Base-by-base conservation (phyloP, 2,113 vertebrate species). In the Halichoerus grypus region DNA sequence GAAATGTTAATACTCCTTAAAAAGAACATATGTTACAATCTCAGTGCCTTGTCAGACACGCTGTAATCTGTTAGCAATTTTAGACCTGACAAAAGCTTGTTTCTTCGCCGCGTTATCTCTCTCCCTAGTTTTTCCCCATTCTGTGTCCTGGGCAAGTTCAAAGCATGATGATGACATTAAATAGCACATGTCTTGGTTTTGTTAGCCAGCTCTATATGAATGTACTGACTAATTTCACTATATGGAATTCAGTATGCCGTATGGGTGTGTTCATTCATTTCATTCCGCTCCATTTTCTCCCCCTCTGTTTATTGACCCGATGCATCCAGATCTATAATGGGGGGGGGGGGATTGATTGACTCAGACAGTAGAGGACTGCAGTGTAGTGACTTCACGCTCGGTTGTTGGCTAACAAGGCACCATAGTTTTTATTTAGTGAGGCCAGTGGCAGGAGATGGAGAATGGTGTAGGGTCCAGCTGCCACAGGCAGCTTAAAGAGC, bases 391-490 rank as follows among this genome's bases (percentile, higher is more conserved):
- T 99, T 99, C 98, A 99, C 1, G 98, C 98, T 99, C 97, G 16
- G 98, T 98, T 99, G 98, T 99, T 98, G 98, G 98, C 98, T 99
- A 99, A 99, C 98, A 99, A 98, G 99, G 96, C 97, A 96, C 96
- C 7, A 2, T 98, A 98, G 98, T 98, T 99, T 99, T 98, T 98
- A 98, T 98, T 98, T 98, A 97, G 98, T 95, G 97, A 98, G 94
- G 97, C 98, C 92, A 83, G 98, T 98, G 98, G 97, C 97, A 97
- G 90, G 97, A 98, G 97, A 96, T 86, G 96, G 98, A 95, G 98
- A 97, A 98, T 97, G 98, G 97, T 98, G 94, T 97, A 94, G 90
- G 95, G 94, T 96, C 97, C 98, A 97, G 98, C 98, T 99, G 98
- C 98, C 91, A 97, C 92, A 98, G 97, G 98, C 72, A 0, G 98